A percentile compares a stretch with the other conserved stretches of the same genome.
Evolutionary conservation across 2,797 vertebrate genomes (phyloP).

Genomic region (Parauchenoglanis punctatus): DNA sequence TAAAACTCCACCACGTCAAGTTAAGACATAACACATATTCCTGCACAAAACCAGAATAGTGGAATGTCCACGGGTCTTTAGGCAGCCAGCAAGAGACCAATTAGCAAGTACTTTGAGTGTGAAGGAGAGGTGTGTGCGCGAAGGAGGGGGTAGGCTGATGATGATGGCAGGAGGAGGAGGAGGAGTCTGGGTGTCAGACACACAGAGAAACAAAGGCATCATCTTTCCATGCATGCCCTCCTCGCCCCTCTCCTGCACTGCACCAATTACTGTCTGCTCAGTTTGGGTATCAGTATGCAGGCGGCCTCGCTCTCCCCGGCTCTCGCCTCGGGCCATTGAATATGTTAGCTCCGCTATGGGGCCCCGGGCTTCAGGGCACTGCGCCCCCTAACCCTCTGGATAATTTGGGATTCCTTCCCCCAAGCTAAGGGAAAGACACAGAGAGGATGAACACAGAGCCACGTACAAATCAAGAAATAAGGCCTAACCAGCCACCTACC

Average conservation of each 20-base stretch:
- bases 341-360: conserved; percentile 86
- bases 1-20: conserved; percentile 39
- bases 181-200: conserved; percentile 75
- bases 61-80: conserved; percentile 77
- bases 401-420: conserved; percentile 88
- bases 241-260: conserved; percentile 78
- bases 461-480: conserved; percentile 79
- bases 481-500: conserved; percentile 65
- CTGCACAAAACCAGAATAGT: conserved; percentile 49
- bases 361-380: conserved; percentile 80
- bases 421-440: conserved; percentile 59
- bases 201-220: conserved; percentile 82
- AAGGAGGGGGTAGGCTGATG: conserved; percentile 59
- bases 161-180: conserved; percentile 38
- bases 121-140: conserved; percentile 49
- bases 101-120: conserved; percentile 80
- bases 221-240: conserved; percentile 79
- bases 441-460: conserved; percentile 18
- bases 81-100: conserved; percentile 82
- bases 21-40: conserved; percentile 45
- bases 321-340: conserved; percentile 93
- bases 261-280: conserved; percentile 84
- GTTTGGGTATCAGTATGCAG: conserved; percentile 88
- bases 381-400: conserved; percentile 81
- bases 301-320: conserved; percentile 78